These are phyloP conservation scores for Melanotaenia boesemani DNA, from an alignment of 2,797 vertebrate genomes.

Conservation along the genomic window DNA sequence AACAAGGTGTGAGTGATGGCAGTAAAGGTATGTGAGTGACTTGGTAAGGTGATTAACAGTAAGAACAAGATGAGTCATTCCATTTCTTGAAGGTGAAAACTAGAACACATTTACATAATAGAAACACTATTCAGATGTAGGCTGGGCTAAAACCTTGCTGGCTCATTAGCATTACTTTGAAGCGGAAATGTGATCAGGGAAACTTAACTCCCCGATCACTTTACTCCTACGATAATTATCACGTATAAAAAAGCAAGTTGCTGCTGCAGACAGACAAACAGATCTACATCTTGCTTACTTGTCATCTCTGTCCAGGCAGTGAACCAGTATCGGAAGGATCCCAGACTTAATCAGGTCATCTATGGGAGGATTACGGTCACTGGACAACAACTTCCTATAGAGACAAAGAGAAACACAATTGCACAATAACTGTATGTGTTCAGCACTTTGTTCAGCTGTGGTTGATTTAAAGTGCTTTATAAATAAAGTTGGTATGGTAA, in stretches of 20 bases:
- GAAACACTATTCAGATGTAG: constrained; percentile 35
- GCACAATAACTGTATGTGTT: no score
- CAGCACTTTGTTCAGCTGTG: no score
- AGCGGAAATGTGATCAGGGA: constrained; percentile 14
- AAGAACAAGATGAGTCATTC: constrained; percentile 46
- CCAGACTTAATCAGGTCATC: constrained; percentile 99
- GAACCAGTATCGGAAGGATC: constrained; percentile 98
- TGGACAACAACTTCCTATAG: constrained; percentile 95
- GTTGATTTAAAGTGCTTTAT: no score
- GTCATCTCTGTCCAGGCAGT: constrained; percentile 99
- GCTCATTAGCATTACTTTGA: constrained; percentile 48
- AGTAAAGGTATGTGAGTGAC: constrained; percentile 11
- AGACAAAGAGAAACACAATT: constrained; percentile 19
- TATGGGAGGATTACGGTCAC: constrained; percentile 98
- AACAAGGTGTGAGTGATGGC: constrained; percentile 2
- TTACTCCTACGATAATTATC: constrained; percentile 21
- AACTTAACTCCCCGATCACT: constrained; percentile 8
- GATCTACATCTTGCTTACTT: constrained; percentile 86
- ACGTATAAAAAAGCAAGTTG: constrained; percentile 11
- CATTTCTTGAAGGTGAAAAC: constrained; percentile 55
- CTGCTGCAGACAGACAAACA: constrained; percentile 16
- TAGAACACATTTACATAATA: constrained; percentile 60
- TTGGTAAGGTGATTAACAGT: constrained; percentile 5
- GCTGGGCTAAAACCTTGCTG: constrained; percentile 21
- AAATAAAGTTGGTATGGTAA: background rate